Base-by-base conservation (phyloP, 1,140 invertebrate species). In the Doryteuthis pealeii region DNA sequence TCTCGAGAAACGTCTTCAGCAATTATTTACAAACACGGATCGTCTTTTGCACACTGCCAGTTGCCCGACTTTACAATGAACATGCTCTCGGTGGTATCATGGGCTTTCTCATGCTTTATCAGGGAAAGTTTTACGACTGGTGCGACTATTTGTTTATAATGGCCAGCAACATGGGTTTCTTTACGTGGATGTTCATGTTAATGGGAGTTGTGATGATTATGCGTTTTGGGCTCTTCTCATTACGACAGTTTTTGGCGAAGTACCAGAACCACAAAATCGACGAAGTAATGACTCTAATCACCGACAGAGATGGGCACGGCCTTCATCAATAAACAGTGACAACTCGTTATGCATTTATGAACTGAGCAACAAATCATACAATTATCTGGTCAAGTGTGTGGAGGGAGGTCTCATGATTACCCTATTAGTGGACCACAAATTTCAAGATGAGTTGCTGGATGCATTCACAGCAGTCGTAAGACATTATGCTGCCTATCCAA, bases 381-480 rank as follows among this genome's bases (percentile, higher is more conserved):
- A 40, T 40, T 40, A 5, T 40, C 35, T 40, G 3, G 35, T 40
- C 35, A 40, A 40, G 10, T 40, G 35, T 40, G 35, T 40, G 35
- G 35, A 40, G 35, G 35, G 35, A 40, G 35, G 97, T 85, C 90
- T 97, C n/a, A 98, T 97, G 0, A 92, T 99, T 75, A 91, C 98
- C 45, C 85, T 99, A 14, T 89, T 99, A 35, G 92, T 98, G 2
- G 96, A 99, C 89, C 90, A 92, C 84, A 93, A 97, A 85, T 94
- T 93, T 75, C 93, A 95, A 74, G 90, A 93, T 74, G 93, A 94
- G 86, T 89, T 99, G 66, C 89, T 99, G 73, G 93, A 94, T 71
- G 93, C 93, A 78, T 99, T 98, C 90, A 95, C 97, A 86, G 93
- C 93, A 88, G 93, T 93, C 80, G 93, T 98, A 67, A 97, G 95